Conservation (phyloP, 2,888 invertebrate species). For the Isotomurus palustris region DNA sequence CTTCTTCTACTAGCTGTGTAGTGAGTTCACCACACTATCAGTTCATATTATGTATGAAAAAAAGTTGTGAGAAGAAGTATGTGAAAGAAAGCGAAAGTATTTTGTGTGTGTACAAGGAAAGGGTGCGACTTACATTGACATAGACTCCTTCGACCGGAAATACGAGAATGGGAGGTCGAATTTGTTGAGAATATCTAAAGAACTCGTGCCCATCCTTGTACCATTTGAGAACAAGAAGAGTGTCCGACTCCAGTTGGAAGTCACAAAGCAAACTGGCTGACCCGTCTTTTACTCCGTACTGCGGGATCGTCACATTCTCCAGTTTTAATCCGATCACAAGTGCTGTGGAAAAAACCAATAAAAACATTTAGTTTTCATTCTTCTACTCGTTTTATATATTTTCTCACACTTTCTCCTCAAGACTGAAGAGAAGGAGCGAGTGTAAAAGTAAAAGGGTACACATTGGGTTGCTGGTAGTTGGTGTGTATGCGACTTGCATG, state of each 20-base stretch:
- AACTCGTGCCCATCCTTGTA: constrained; percentile 43
- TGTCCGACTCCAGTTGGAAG: constrained; percentile 38
- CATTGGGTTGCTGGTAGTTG: too few relatives aligned
- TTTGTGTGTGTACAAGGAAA: too few relatives aligned
- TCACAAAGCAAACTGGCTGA: constrained; percentile 34
- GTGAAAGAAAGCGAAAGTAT: background rate
- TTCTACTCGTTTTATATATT: too few relatives aligned
- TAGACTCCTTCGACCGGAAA: constrained; percentile 38
- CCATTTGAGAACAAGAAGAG: constrained; percentile 41
- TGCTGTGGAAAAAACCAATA: constrained; percentile 20
- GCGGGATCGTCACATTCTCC: constrained; percentile 30
- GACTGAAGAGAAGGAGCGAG: too few relatives aligned
- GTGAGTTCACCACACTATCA: background rate
- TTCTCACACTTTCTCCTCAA: background rate
- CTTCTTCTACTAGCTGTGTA: background rate
- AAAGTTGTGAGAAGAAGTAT: background rate
- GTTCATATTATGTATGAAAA: background rate
- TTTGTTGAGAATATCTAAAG: constrained; percentile 31
- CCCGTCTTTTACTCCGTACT: constrained; percentile 36
- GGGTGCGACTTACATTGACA: constrained; percentile 42
- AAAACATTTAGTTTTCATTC: background rate
- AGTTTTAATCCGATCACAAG: constrained; percentile 38
- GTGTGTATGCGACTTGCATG: too few relatives aligned
- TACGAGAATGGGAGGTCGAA: constrained; percentile 6
- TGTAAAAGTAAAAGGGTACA: too few relatives aligned